A percentile compares a stretch with the other conserved stretches of the same genome.
Evolutionary conservation across 1,140 invertebrate species (phyloP).

Genomic region (Bilobella aurantiaca): DNA sequence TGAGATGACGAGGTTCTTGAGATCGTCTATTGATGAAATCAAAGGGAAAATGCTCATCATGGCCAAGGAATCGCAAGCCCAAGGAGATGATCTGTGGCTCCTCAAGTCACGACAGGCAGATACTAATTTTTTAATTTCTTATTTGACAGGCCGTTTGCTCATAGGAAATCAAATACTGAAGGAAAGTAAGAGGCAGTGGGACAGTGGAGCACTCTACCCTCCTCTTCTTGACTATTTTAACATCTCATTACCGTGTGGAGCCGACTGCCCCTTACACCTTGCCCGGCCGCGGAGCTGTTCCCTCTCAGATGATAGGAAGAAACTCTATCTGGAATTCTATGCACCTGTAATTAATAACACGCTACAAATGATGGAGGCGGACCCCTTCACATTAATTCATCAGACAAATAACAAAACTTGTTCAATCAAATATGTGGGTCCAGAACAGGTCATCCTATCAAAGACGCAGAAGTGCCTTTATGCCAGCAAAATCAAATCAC

Average conservation of each 20-base stretch:
- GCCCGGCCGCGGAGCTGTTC: neutral
- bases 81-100: neutral
- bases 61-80: neutral
- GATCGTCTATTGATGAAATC: neutral
- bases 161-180: slow-evolving; percentile 4
- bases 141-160: neutral
- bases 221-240: slow-evolving; percentile 4
- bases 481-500: neutral
- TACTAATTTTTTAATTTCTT: slow-evolving; percentile 2
- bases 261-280: neutral
- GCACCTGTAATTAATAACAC: neutral
- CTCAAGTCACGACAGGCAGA: neutral
- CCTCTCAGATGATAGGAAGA: neutral
- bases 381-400: neutral
- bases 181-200: neutral
- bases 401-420: neutral
- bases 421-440: neutral
- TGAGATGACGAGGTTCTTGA: neutral
- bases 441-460: neutral
- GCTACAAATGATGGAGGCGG: neutral
- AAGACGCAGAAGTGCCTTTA: neutral
- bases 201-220: neutral
- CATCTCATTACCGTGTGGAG: neutral
- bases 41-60: neutral
- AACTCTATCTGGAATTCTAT: neutral